Conservation (phyloP, 2,797 vertebrate genomes). For the Benthosema pterotum region DNA sequence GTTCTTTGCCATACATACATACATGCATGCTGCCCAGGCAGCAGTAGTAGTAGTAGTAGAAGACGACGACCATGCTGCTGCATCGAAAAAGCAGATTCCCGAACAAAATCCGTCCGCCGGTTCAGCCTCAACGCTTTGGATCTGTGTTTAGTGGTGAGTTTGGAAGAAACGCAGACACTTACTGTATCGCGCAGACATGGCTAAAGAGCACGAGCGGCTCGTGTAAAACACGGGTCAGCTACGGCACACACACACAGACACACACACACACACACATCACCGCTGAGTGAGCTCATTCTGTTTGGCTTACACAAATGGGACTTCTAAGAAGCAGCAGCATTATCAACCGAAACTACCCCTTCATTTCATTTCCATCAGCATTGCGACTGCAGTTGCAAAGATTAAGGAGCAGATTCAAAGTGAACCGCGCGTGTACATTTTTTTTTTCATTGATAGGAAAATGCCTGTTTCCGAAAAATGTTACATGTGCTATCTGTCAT, state of each 20-base stretch:
- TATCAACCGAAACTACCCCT: conserved; percentile 32
- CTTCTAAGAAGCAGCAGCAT: conserved; percentile 28
- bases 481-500: conserved; percentile 9
- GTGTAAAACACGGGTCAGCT: conserved; percentile 58
- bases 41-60: no score
- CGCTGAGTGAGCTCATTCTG: conserved; percentile 34
- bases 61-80: no score
- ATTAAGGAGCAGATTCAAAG: conserved; percentile 40
- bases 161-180: conserved; percentile 56
- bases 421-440: conserved; percentile 19
- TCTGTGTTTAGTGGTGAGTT: conserved; percentile 49
- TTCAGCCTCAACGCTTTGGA: conserved; percentile 45
- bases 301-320: conserved; percentile 33
- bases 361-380: no score
- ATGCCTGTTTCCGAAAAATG: conserved; percentile 18
- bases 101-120: conserved; percentile 38
- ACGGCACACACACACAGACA: conserved; percentile 49
- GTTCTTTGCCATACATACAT: conserved; percentile 51
- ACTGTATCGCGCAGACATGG: conserved; percentile 38
- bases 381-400: conserved; percentile 6
- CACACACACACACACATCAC: conserved; percentile 45
- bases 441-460: conserved; percentile 16
- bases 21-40: no score
- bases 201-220: conserved; percentile 47
- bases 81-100: conserved; percentile 54